Conservation (phyloP, 2,888 invertebrate genomes). For the Nineta flava region DNA sequence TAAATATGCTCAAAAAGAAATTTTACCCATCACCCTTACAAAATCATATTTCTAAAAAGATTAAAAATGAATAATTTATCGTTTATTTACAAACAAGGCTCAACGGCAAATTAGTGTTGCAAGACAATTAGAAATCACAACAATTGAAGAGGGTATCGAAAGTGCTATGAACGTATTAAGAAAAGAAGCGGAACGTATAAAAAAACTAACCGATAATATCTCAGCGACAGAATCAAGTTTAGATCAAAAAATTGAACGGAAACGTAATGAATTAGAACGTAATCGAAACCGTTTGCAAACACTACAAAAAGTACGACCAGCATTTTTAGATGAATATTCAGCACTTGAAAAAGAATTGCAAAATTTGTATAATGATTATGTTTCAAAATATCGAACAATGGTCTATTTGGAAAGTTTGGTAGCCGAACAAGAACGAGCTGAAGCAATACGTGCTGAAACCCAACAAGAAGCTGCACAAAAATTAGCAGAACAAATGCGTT, state of each 20-base stretch:
- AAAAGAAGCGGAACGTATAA: slow-evolving; percentile 54
- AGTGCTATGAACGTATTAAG: slow-evolving; percentile 55
- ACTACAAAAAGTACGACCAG: slow-evolving; percentile 88
- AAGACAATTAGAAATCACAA: slow-evolving; percentile 65
- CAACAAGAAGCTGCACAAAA: slow-evolving; percentile 37
- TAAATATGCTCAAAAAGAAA: too few relatives aligned
- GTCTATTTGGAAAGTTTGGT: slow-evolving; percentile 78
- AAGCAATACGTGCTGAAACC: slow-evolving; percentile 62
- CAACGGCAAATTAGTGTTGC: slow-evolving; percentile 65
- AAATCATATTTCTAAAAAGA: too few relatives aligned
- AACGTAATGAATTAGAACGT: slow-evolving; percentile 75
- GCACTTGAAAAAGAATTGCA: slow-evolving; percentile 73
- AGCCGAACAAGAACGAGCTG: slow-evolving; percentile 60
- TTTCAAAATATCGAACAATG: slow-evolving; percentile 73
- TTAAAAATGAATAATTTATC: background rate
- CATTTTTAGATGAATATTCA: slow-evolving; percentile 92
- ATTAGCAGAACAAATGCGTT: slow-evolving; percentile 14
- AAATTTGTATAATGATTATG: slow-evolving; percentile 72
- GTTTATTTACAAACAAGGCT: slow-evolving; percentile 37
- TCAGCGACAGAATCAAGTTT: slow-evolving; percentile 78
- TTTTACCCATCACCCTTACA: too few relatives aligned
- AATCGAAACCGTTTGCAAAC: slow-evolving; percentile 87
- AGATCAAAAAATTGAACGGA: slow-evolving; percentile 83
- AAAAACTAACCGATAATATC: slow-evolving; percentile 66
- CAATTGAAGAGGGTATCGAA: slow-evolving; percentile 65